Conservation (phyloP, 2,797 vertebrate genomes). For the Orientallactaga sibirica region DNA sequence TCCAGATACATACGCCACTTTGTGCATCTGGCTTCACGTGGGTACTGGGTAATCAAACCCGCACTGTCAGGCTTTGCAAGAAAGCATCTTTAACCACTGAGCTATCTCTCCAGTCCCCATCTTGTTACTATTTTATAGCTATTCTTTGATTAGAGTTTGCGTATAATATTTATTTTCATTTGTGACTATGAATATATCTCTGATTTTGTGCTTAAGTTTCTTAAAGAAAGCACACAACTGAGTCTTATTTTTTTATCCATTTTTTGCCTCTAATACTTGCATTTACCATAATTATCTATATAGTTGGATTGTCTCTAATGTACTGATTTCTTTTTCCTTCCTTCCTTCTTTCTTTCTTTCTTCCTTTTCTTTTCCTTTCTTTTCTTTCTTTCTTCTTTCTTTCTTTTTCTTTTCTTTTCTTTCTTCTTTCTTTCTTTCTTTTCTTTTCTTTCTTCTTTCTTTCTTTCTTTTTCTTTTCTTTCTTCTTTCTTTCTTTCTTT, state of each 20-base stretch:
- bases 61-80: too few species aligned
- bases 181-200: neutral
- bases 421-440: too few species aligned
- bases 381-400: neutral
- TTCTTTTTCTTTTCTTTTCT: neutral
- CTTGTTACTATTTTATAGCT: neutral
- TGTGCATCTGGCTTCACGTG: too few species aligned
- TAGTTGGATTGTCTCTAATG: neutral
- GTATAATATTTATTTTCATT: constrained; percentile 5
- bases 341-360: neutral
- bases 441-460: too few species aligned
- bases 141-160: constrained; percentile 13
- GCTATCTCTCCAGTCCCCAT: too few species aligned
- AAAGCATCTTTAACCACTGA: too few species aligned
- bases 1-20: too few species aligned
- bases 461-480: neutral
- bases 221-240: neutral
- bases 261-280: neutral
- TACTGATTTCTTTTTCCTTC: neutral
- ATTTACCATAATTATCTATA: neutral
- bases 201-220: neutral
- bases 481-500: too few species aligned
- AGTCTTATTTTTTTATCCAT: neutral
- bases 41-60: too few species aligned
- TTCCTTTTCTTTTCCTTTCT: too few species aligned